A percentile compares a stretch with the other conserved stretches of the same genome.
phyloP scores from a whole-genome alignment of 2,797 vertebrate genomes.

The Tolypeutes matacus region DNA sequence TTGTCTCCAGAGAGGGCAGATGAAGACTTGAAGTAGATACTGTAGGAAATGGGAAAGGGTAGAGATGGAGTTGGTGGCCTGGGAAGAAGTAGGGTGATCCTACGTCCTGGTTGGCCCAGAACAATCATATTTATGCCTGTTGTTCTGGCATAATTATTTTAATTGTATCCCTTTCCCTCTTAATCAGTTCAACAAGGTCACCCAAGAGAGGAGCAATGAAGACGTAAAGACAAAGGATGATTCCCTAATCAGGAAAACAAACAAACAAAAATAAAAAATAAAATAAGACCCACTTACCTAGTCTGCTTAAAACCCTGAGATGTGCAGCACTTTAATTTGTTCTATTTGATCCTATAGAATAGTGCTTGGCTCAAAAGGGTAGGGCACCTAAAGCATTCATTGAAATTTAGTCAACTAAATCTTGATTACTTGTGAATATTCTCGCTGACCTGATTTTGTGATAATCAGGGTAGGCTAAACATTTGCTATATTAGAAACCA shows the following conservation, averaged over 20 bases:
- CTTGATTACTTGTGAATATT: not conserved
- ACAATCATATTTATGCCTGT: not conserved
- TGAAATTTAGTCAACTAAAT: constrained; percentile 38
- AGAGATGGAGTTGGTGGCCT: not conserved
- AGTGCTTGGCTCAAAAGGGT: not conserved
- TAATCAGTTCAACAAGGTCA: not conserved
- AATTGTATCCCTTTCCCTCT: not conserved
- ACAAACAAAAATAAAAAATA: not conserved
- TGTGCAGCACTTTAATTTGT: not conserved
- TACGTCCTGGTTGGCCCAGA: not conserved
- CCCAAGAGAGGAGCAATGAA: not conserved
- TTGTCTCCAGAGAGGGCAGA: not conserved
- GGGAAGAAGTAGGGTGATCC: not conserved
- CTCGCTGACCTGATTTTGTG: too few species aligned
- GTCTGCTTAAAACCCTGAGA: constrained; percentile 5
- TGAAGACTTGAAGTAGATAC: not conserved
- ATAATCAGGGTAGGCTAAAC: too few species aligned
- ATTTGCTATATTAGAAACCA: too few species aligned
- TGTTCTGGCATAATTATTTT: not conserved
- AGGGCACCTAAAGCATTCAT: not conserved
- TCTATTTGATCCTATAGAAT: not conserved
- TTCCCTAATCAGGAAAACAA: constrained; percentile 3
- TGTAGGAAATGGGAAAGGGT: not conserved
- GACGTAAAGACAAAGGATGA: not conserved
- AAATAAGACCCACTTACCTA: not conserved